Conservation (phyloP, 1,140 invertebrate species). For the Adoxophyes honmai region DNA sequence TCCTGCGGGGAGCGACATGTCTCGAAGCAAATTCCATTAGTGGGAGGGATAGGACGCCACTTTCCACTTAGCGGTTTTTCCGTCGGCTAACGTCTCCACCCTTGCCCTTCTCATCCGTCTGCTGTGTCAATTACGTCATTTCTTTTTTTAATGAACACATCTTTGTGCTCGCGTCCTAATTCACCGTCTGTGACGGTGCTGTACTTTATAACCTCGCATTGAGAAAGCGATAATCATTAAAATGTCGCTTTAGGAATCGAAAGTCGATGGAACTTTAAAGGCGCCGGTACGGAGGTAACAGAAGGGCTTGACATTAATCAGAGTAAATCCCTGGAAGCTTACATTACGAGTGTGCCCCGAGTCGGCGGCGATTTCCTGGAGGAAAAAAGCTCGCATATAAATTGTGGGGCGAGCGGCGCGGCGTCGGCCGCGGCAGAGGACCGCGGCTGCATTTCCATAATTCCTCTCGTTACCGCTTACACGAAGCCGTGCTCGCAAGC, state of each 20-base stretch:
- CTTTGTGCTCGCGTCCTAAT: constrained; percentile 10
- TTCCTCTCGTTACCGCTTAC: constrained; percentile 37
- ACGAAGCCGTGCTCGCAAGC: constrained; percentile 14
- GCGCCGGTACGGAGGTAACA: constrained; percentile 14
- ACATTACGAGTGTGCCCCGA: constrained; percentile 19
- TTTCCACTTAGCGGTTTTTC: constrained; percentile 35
- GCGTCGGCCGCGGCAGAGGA: constrained; percentile 11
- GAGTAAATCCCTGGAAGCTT: constrained; percentile 22
- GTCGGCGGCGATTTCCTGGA: constrained; percentile 27
- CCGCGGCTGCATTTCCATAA: constrained; percentile 46
- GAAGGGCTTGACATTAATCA: constrained; percentile 29
- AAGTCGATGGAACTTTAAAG: constrained; percentile 2
- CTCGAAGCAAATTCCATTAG: constrained; percentile 38
- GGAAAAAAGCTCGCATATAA: constrained; percentile 27
- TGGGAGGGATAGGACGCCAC: constrained; percentile 21
- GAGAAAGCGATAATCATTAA: background rate
- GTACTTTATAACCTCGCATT: background rate
- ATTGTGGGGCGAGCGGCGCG: constrained; percentile 19
- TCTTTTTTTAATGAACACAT: constrained; percentile 10
- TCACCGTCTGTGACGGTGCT: background rate
- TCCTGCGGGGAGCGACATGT: constrained; percentile 18
- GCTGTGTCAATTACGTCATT: constrained; percentile 21
- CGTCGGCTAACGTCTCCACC: constrained; percentile 18
- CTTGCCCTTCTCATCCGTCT: constrained; percentile 18
- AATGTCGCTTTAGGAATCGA: background rate